Base-by-base conservation (phyloP, 2,888 invertebrate species). In the Ommatoiulus sabulosus region DNA sequence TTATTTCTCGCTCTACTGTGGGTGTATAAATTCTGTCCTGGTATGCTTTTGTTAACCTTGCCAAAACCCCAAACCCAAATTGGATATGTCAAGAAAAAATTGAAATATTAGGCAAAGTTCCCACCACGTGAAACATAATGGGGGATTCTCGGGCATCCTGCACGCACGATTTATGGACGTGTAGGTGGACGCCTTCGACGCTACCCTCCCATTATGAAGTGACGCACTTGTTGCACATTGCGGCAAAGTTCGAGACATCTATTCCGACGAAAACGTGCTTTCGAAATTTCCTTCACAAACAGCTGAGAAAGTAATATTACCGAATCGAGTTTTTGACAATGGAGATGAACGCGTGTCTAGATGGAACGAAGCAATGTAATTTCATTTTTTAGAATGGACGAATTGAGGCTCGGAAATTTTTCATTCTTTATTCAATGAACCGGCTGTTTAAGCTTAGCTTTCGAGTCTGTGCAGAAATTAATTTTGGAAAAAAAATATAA, bases 31-130 rank as follows among this genome's bases (percentile, higher is more conserved):
- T 72, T 7, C 10, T 7, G 24, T 72, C 7, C 72, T 10, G 24
- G n/a, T 10, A 24, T 72, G 72, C 72, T 72, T 72, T 72, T 72
- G 72, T 72, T 24, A 72, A 72, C 72, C 72, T 72, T 72, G 72
- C 72, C 72, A 72, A 72, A 72, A 72, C 52, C 72, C 24, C 24
- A 72, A 72, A 24, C 72, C 24, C 24, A 72, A 72, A 24, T 72
- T 24, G 72, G 72, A 72, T 20, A 20, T 72, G 72, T 72, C 24
- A n/a, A 24, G 24, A 72, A 72, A 72, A 72, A 24, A 24, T 72
- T 24, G 72, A 72, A 24, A 72, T 24, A 72, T 72, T 72, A 72
- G 72, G 24, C 72, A 35, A 72, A 72, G 72, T 72, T 72, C 72
- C 72, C 72, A 24, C 52, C 52, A 52, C 52, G 52, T 52, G 52